Evolutionary conservation across 2,888 invertebrate species (phyloP).

Genomic region (Beris chalybata): DNA sequence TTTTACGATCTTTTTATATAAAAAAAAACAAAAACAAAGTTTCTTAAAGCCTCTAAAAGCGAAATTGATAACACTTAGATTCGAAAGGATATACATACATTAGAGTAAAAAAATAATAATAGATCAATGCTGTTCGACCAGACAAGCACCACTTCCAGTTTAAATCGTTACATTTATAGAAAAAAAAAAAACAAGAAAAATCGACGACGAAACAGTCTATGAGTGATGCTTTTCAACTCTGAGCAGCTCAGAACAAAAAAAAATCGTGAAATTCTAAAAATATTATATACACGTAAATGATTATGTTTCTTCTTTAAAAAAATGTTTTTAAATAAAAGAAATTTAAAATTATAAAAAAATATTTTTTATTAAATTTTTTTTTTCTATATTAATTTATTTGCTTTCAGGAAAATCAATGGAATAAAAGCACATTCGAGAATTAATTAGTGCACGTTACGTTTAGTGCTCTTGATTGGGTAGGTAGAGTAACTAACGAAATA

Average conservation of each 20-base stretch:
- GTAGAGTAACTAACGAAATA: too few species aligned
- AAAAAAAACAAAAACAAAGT: slow-evolving; percentile 7
- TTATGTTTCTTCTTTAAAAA: slow-evolving; percentile 28
- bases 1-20: slow-evolving; percentile 37
- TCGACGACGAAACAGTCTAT: slow-evolving; percentile 12
- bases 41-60: too few species aligned
- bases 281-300: slow-evolving; percentile 33
- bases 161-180: slow-evolving; percentile 14
- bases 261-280: slow-evolving; percentile 33
- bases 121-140: slow-evolving; percentile 29
- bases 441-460: too few species aligned
- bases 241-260: slow-evolving; percentile 29
- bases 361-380: neutral
- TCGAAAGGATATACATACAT: slow-evolving; percentile 38
- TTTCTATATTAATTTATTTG: too few species aligned
- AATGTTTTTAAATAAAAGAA: slow-evolving; percentile 32
- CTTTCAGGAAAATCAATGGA: too few species aligned
- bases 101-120: slow-evolving; percentile 27
- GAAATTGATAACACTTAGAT: slow-evolving; percentile 36
- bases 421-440: too few species aligned
- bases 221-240: slow-evolving; percentile 26
- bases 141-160: slow-evolving; percentile 25
- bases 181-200: slow-evolving; percentile 2
- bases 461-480: too few species aligned
- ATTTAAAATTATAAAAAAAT: slow-evolving; percentile 13